Conservation (phyloP, 2,797 vertebrate genomes). For the Champsocephalus esox region DNA sequence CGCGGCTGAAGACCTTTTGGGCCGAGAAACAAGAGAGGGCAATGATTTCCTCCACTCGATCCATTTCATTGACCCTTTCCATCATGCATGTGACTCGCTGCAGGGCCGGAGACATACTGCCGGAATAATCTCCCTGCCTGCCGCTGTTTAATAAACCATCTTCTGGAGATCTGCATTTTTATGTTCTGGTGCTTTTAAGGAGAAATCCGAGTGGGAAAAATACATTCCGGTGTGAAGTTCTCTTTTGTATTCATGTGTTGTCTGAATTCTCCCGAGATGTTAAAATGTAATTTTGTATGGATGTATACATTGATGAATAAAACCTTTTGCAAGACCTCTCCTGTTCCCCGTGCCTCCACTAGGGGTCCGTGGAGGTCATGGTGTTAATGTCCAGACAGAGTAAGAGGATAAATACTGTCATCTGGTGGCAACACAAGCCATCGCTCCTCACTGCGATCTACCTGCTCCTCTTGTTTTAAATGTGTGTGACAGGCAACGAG, state of each 20-base stretch:
- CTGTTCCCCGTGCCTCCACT: constrained; percentile 57
- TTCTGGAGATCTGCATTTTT: constrained; percentile 50
- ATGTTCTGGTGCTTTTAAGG: constrained; percentile 17
- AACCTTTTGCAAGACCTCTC: constrained; percentile 13
- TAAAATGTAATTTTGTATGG: neutral
- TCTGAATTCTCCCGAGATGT: neutral
- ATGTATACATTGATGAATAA: constrained; percentile 8
- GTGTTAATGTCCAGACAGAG: constrained; percentile 60
- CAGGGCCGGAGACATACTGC: constrained; percentile 73
- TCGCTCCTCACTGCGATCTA: constrained; percentile 51
- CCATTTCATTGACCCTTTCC: constrained; percentile 83
- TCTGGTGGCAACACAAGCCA: constrained; percentile 80
- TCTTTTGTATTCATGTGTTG: neutral
- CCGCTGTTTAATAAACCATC: constrained; percentile 69
- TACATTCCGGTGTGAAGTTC: neutral
- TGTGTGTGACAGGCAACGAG: constrained; percentile 37
- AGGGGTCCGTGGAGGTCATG: constrained; percentile 69
- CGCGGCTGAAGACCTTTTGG: constrained; percentile 81
- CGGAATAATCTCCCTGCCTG: constrained; percentile 60
- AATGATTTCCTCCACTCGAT: constrained; percentile 76
- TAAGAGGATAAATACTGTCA: constrained; percentile 80
- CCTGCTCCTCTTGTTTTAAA: neutral
- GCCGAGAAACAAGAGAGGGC: constrained; percentile 75
- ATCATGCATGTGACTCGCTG: constrained; percentile 77
- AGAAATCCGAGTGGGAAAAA: constrained; percentile 18